phyloP scores from a whole-genome alignment of 2,113 vertebrate genomes.

The Sterrhoptilus dennistouni region DNA sequence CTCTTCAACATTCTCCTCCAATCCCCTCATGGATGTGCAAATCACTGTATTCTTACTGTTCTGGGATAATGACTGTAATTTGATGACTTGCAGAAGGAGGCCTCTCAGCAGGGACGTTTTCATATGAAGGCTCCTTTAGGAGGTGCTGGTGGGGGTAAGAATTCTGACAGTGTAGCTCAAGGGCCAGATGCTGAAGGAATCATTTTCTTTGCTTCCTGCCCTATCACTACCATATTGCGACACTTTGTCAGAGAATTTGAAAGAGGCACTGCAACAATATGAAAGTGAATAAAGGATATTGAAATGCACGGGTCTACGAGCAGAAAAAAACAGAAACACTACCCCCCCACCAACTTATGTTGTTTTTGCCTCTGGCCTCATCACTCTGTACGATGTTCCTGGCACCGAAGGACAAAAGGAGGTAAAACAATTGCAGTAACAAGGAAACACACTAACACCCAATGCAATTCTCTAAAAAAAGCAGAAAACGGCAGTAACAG shows the following conservation, averaged over 20 bases:
- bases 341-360: accelerated
- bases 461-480: background rate
- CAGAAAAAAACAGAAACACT: background rate
- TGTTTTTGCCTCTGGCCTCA: background rate
- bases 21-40: constrained; percentile 48
- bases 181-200: background rate
- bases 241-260: background rate
- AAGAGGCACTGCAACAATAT: background rate
- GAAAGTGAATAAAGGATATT: constrained; percentile 13
- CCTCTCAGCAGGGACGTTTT: background rate
- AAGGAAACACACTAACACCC: background rate
- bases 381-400: background rate
- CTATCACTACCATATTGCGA: background rate
- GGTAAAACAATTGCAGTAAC: background rate
- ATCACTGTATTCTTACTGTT: background rate
- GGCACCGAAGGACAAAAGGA: background rate
- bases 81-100: background rate
- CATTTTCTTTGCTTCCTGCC: background rate
- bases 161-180: background rate
- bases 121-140: background rate
- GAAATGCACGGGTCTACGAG: background rate
- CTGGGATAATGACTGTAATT: constrained; percentile 35
- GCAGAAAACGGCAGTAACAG: background rate
- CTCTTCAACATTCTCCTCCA: constrained; percentile 23
- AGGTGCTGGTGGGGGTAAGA: background rate